Conservation (phyloP, 2,113 vertebrate species). For the Ciconia boyciana region DNA sequence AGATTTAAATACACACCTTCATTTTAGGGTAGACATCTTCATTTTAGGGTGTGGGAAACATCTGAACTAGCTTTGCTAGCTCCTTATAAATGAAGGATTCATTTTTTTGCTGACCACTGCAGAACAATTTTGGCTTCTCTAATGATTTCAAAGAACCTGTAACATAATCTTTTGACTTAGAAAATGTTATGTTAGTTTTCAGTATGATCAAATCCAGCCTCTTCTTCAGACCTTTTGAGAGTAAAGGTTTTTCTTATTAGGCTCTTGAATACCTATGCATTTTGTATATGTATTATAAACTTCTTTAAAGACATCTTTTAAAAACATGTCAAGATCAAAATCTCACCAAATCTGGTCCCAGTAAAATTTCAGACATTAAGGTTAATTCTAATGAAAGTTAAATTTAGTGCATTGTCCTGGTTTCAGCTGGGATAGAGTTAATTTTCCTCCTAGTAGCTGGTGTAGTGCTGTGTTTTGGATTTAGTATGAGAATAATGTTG, state of each 20-base stretch:
- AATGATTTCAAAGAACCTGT: not conserved
- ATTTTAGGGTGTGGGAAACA: not conserved
- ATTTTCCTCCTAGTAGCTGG: no score
- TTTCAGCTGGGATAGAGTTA: no score
- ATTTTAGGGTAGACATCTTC: not conserved
- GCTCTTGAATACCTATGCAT: not conserved
- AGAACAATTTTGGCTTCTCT: not conserved
- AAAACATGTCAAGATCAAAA: not conserved
- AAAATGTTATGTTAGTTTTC: not conserved
- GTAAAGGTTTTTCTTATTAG: not conserved
- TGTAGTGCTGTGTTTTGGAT: no score
- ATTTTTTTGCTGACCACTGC: not conserved
- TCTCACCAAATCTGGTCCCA: not conserved
- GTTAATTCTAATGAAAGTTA: not conserved
- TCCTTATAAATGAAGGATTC: not conserved
- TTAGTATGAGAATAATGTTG: no score
- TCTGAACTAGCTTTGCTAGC: not conserved
- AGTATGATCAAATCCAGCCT: not conserved
- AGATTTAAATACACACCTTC: not conserved
- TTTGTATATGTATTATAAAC: not conserved
- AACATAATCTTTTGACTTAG: not conserved
- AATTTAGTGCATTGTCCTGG: not conserved
- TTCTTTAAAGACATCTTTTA: not conserved
- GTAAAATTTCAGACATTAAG: not conserved
- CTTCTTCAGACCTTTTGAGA: not conserved